Percentiles rank a stretch among this genome's conserved stretches.
These are phyloP conservation scores for Lepidochitona cinerea DNA, from an alignment of 2,888 invertebrate species.

Conservation along the genomic window DNA sequence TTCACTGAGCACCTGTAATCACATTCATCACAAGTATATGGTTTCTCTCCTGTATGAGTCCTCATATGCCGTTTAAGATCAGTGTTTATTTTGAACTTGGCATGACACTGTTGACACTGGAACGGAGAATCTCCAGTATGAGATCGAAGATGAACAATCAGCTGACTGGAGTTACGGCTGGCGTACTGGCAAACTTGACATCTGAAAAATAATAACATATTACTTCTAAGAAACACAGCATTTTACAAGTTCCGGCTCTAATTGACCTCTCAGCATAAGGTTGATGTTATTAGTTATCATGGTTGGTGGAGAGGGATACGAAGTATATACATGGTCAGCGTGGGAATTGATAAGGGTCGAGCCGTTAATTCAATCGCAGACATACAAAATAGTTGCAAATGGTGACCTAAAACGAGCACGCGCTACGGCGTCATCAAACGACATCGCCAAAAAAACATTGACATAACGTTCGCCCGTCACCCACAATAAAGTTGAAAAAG, in stretches of 20 bases:
- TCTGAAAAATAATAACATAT: no score
- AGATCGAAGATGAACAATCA: slow-evolving; percentile 72
- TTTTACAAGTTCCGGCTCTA: no score
- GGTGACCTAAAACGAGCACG: no score
- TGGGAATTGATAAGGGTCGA: not conserved
- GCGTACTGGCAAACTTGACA: slow-evolving; percentile 74
- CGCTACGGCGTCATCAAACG: no score
- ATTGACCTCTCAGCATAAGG: not conserved
- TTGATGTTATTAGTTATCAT: not conserved
- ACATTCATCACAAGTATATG: slow-evolving; percentile 67
- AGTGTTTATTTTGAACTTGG: slow-evolving; percentile 73
- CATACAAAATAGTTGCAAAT: no score
- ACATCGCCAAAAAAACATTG: no score
- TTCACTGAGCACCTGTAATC: slow-evolving; percentile 69
- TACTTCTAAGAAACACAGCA: no score
- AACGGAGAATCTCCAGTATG: slow-evolving; percentile 71
- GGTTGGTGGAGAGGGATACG: not conserved
- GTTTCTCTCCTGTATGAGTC: slow-evolving; percentile 70
- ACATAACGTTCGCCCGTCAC: no score
- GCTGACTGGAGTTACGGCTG: slow-evolving; percentile 72
- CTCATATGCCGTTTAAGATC: slow-evolving; percentile 72
- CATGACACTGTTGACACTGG: slow-evolving; percentile 65
- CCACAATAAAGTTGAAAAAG: no score
- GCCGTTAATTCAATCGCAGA: not conserved
- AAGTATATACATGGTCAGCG: not conserved